Conservation (phyloP, 92 coral and sea anemone genomes). For the Pocillopora grandis region DNA sequence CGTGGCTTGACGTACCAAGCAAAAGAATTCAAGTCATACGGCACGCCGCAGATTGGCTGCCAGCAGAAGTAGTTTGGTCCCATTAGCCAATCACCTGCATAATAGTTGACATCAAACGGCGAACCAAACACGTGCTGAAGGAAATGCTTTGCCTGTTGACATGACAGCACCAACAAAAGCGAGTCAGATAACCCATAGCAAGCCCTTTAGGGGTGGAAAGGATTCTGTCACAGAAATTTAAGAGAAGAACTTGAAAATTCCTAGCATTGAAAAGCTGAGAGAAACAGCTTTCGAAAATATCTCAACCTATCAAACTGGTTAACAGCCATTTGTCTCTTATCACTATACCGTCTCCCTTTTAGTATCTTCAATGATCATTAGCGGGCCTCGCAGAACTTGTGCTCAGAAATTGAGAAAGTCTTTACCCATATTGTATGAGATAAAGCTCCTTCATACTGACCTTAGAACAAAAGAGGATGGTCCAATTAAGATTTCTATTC, state of each 20-base stretch:
- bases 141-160: slow-evolving; percentile 78
- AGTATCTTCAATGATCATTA: too few species aligned
- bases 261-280: too few species aligned
- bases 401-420: too few species aligned
- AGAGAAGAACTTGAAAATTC: neutral
- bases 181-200: neutral
- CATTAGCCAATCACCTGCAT: slow-evolving; percentile 98
- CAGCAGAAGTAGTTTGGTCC: slow-evolving; percentile 97
- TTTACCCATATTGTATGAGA: too few species aligned
- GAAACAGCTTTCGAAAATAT: too few species aligned
- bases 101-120: slow-evolving; percentile 90
- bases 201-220: neutral
- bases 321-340: too few species aligned
- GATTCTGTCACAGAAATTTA: neutral
- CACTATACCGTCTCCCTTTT: too few species aligned
- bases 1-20: slow-evolving; percentile 57
- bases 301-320: too few species aligned
- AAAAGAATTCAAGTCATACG: slow-evolving; percentile 56
- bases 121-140: slow-evolving; percentile 83
- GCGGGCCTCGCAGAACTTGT: too few species aligned
- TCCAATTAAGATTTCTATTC: neutral
- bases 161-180: neutral
- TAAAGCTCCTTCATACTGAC: neutral
- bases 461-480: neutral
- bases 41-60: slow-evolving; percentile 80